Conservation (phyloP, 2,797 vertebrate genomes). For the Gymnoscopelus microlampas region DNA sequence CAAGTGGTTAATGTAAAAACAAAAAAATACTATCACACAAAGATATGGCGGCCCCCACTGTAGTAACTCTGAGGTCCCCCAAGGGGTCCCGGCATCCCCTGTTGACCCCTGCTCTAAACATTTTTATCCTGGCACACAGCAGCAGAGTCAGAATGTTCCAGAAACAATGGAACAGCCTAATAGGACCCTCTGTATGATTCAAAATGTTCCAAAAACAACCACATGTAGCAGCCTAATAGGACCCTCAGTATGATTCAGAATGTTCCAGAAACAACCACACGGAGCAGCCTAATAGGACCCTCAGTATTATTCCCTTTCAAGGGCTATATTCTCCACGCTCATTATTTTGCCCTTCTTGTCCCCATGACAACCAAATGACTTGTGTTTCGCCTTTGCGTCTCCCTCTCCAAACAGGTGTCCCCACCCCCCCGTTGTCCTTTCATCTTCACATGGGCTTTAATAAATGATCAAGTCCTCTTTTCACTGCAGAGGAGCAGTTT, state of each 20-base stretch:
- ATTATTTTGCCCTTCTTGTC: slow-evolving; percentile 78
- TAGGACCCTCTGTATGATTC: no score
- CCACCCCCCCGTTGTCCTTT: slow-evolving; percentile 63
- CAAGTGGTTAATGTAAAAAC: no score
- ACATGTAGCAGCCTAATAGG: no score
- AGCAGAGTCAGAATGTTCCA: no score
- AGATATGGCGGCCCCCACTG: no score
- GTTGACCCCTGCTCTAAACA: no score
- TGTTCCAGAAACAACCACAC: slow-evolving; percentile 57
- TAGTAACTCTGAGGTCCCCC: no score
- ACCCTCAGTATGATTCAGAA: background rate
- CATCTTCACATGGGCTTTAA: slow-evolving; percentile 72
- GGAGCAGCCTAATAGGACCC: slow-evolving; percentile 70
- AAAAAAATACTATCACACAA: no score
- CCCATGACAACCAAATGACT: slow-evolving; percentile 70
- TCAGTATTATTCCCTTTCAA: slow-evolving; percentile 71
- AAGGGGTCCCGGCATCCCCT: no score
- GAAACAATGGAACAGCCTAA: no score
- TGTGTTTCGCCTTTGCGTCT: slow-evolving; percentile 70
- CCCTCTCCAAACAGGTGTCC: slow-evolving; percentile 70
- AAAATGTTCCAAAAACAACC: no score
- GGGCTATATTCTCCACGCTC: slow-evolving; percentile 64
- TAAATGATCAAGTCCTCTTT: slow-evolving; percentile 60
- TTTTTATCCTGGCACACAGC: no score
- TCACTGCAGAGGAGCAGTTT: slow-evolving; percentile 61